Evolutionary conservation across 2,888 invertebrate species (phyloP).

Genomic region (Caenorhabditis wallacei): DNA sequence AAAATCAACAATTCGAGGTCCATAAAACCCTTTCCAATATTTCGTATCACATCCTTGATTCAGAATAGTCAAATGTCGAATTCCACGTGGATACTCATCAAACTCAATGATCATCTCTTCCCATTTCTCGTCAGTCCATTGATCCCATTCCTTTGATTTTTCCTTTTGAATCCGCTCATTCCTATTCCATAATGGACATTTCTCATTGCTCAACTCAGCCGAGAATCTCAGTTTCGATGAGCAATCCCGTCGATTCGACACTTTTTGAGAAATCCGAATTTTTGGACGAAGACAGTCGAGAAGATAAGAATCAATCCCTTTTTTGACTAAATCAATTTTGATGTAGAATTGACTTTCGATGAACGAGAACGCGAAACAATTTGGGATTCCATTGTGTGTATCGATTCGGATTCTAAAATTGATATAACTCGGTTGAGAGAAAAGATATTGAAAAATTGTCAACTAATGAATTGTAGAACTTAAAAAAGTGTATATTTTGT

Average conservation of each 20-base stretch:
- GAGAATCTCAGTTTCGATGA: not conserved
- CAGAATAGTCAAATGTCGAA: slow-evolving; percentile 6
- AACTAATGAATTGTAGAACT: no score
- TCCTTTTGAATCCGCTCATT: not conserved
- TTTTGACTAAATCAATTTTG: slow-evolving; percentile 3
- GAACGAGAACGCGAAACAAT: not conserved
- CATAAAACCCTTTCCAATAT: slow-evolving; percentile 10
- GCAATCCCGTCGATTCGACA: not conserved
- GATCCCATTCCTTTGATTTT: not conserved
- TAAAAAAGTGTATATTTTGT: no score
- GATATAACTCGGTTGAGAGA: not conserved
- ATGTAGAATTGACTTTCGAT: not conserved
- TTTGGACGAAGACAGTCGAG: slow-evolving; percentile 40
- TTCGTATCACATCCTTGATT: not conserved
- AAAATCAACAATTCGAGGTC: slow-evolving; percentile 25
- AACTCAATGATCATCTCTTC: not conserved
- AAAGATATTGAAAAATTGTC: no score
- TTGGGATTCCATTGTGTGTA: not conserved
- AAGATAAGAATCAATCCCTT: slow-evolving; percentile 27
- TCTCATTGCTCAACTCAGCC: not conserved
- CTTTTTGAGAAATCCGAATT: slow-evolving; percentile 41
- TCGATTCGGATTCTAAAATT: not conserved
- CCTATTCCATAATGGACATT: not conserved
- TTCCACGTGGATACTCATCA: slow-evolving; percentile 21
- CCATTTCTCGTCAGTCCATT: not conserved